These are phyloP conservation scores for Axis porcinus DNA, from an alignment of 2,113 vertebrate genomes.

Conservation along the genomic window DNA sequence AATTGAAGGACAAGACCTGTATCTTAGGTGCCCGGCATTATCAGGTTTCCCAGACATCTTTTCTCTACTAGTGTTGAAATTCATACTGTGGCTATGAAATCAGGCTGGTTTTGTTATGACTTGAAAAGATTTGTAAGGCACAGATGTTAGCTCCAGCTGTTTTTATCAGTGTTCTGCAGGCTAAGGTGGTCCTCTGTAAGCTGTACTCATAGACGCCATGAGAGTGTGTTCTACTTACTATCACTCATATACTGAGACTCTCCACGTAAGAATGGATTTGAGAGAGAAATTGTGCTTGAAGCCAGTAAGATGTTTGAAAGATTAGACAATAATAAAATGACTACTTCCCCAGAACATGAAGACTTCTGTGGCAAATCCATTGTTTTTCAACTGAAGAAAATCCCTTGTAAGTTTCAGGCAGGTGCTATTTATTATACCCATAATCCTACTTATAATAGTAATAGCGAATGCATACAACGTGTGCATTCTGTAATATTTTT, in stretches of 20 bases:
- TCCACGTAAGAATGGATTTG: background rate
- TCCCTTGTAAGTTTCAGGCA: background rate
- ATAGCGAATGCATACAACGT: background rate
- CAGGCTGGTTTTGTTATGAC: slow-evolving; percentile 18
- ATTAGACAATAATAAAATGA: background rate
- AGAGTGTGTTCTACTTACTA: background rate
- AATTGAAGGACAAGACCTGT: slow-evolving; percentile 43
- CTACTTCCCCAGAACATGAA: background rate
- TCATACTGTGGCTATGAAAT: slow-evolving; percentile 31
- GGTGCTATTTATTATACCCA: background rate
- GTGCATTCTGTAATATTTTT: background rate
- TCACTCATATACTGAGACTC: background rate
- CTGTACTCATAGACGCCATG: background rate
- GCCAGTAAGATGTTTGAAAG: background rate
- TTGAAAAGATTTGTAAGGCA: slow-evolving; percentile 34
- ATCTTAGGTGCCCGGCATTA: background rate
- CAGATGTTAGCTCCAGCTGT: slow-evolving; percentile 62
- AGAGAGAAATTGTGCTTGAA: background rate
- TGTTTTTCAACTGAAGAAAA: background rate
- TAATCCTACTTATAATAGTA: background rate
- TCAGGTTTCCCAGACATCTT: background rate
- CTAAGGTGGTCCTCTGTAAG: slow-evolving; percentile 36
- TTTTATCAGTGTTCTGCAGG: slow-evolving; percentile 42
- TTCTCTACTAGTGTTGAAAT: background rate
- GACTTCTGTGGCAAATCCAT: background rate